Percentiles rank a stretch among this genome's conserved stretches.
phyloP scores from a whole-genome alignment of 1,140 invertebrate genomes.

The honey bee (Apis mellifera) region DNA sequence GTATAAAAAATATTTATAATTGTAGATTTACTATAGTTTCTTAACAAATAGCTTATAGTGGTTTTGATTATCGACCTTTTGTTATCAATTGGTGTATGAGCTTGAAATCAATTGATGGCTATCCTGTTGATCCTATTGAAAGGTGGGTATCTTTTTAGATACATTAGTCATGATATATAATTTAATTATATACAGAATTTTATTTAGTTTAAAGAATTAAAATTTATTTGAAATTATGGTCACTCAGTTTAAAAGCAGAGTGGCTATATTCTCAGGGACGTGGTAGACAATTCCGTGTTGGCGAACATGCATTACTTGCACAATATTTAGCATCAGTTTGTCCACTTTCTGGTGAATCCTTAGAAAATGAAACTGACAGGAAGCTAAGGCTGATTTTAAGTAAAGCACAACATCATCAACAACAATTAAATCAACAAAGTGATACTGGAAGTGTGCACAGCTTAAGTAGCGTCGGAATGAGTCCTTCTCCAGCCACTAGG shows the following conservation, averaged over 20 bases:
- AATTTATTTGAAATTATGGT: conserved; percentile 53
- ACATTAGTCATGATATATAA: conserved; percentile 23
- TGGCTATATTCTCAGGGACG: conserved; percentile 97
- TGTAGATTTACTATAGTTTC: conserved; percentile 65
- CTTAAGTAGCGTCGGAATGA: conserved; percentile 79
- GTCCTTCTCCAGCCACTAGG: conserved; percentile 76
- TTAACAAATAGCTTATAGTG: conserved; percentile 84
- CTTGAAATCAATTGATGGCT: conserved; percentile 93
- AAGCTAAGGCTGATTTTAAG: conserved; percentile 92
- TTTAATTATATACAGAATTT: conserved; percentile 5
- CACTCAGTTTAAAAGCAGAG: conserved; percentile 92
- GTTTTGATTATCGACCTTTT: conserved; percentile 95
- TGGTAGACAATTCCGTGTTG: conserved; percentile 92
- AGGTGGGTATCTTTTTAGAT: conserved; percentile 83
- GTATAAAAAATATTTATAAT: conserved; percentile 21
- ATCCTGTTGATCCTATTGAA: conserved; percentile 93
- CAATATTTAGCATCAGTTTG: conserved; percentile 91
- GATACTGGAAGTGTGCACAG: conserved; percentile 78
- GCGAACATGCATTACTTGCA: conserved; percentile 90
- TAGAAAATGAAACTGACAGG: conserved; percentile 92
- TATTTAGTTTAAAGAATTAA: conserved; percentile 21
- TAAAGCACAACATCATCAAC: conserved; percentile 94
- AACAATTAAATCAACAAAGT: conserved; percentile 88
- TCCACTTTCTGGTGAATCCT: conserved; percentile 87
- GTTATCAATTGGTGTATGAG: conserved; percentile 96